Base-by-base conservation (phyloP, 2,797 vertebrate species). In the Mus minutoides region DNA sequence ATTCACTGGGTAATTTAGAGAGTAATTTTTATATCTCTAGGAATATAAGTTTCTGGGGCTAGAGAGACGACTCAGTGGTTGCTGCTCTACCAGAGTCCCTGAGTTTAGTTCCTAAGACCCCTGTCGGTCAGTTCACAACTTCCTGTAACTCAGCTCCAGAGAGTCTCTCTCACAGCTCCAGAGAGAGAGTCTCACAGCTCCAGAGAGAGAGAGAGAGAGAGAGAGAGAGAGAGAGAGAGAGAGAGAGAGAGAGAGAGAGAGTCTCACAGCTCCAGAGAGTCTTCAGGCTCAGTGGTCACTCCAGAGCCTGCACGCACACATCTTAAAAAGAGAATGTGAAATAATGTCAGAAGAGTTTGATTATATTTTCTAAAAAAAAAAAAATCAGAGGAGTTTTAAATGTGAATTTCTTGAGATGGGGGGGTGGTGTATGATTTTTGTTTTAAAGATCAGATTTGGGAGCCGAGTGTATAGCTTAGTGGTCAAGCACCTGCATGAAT, bases 361-460 rank as follows among this genome's bases (percentile, higher is more conserved):
- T 94, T 73, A 78, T 83, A 76, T 88, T 94, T 94, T 60, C 79
- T 69, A n/a, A 60, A 64, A 67, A 29, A 62, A 62, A 43, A 73
- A 88, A 14, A 37, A 58, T n/a, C 19, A 79, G 26, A 76, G 29
- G 14, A 67, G 64, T 46, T 96, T 91, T 67, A 31, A 64, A 31
- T 52, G 69, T 54, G 76, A 54, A 13, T 17, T 58, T 83, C 5
- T 79, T 79, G 62, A 10, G 14, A 62, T 24, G 29, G 21, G 46
- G 24, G 46, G 8, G 43, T n/a, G 5, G 7, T 22, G 12, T 14
- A 64, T 22, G 43, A n/a, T 31, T 60, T 60, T 40, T 83, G 83
- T 78, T 60, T 14, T 13, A 88, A 76, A 54, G 14, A n/a, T 91
- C 49, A 40, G 9, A 22, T 87, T 71, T 54, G 34, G 84, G 64